Evolutionary conservation across 2,113 vertebrate genomes (phyloP), one percentile per base, ranked within the genome.

Genomic region (Phoenicopterus ruber): DNA sequence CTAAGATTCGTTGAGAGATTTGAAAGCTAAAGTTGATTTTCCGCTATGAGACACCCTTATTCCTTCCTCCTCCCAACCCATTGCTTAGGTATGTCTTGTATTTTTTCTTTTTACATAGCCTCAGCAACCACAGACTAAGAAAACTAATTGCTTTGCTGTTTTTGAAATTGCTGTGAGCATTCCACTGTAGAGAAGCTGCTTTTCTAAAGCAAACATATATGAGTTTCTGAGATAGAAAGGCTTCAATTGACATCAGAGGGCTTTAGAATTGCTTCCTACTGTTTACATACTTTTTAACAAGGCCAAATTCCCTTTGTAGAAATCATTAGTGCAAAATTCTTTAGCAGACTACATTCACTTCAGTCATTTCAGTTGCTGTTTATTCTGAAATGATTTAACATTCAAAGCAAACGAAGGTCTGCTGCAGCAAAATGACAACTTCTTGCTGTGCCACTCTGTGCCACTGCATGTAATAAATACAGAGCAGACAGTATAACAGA

Each of bases 281-380:
- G 81, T 96, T 97, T 95, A 94, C 91, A 94, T 82, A 95, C 44
- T 85, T 95, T 94, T 94, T 77, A 97, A 89, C 93, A 97, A 91
- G 91, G 54, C 78, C 34, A 5, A 89, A 94, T 86, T 95, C 94
- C 52, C 58, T 95, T 95, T 95, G 89, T 93, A 96, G 94, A 90
- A 94, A 88, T 95, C 93, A 93, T 93, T 97, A 96, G 78, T 55
- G 50, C 29, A 95, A 95, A 95, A 95, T 71, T 82, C 85, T 90
- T 94, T 28, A 82, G 46, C 46, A 69, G 83, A 58, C 86, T 80
- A 70, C 77, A 54, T 69, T 82, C 58, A 57, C 82, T 91, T 79
- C 78, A 89, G 81, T 91, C 61, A 91, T 93, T 90, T 42, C 81
- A 42, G 86, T 70, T 54, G 49, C 63, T 95, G 78, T 93, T 96